Evolutionary conservation across 64 coral and sea anemone species (phyloP), one percentile per base, ranked within the genome.

Genomic region (Trachythela sp.): DNA sequence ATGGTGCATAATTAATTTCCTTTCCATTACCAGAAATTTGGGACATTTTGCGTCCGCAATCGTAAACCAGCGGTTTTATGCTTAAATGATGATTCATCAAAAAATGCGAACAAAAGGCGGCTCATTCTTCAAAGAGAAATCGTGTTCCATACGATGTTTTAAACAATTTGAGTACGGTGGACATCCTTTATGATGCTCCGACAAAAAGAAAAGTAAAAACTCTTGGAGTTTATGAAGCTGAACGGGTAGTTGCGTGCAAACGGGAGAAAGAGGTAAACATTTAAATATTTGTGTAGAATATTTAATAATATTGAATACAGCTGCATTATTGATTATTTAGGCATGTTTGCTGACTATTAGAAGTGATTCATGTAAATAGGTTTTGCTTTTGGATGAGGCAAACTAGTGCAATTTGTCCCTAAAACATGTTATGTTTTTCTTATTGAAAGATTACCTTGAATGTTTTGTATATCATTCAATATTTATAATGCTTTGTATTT

Each of bases 161-260:
- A 68, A 68, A 68, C 30, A n/a, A 22, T 22, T 68, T 68, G 15
- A 68, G 59, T 68, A 68, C 59, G 59, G 59, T 14, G 15, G 59
- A 68, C 59, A n/a, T n/a, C 30, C 18, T 68, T 68, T 68, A 22
- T 31, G 30, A 31, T 68, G 59, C 59, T 22, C 59, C 59, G 20
- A 68, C 3, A 68, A 68, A 22, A 68, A 68, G 30, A 68, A 68
- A 68, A 68, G 59, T 31, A 8, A 68, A 68, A 68, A 68, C 59
- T 68, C 3, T 68, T 68, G 59, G 59, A n/a, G 30, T 68, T 68
- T 68, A 68, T 22, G 6, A 68, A 31, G 59, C 59, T 68, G 59
- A 68, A 31, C 59, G 59, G 20, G 59, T 68, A 38, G 75, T 77
- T 34, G 71, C 71, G 17, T 77, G 71, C 71, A 77, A 77, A 77